phyloP scores from a whole-genome alignment of 2,888 invertebrate genomes.

The Sarcophaga rosellei region DNA sequence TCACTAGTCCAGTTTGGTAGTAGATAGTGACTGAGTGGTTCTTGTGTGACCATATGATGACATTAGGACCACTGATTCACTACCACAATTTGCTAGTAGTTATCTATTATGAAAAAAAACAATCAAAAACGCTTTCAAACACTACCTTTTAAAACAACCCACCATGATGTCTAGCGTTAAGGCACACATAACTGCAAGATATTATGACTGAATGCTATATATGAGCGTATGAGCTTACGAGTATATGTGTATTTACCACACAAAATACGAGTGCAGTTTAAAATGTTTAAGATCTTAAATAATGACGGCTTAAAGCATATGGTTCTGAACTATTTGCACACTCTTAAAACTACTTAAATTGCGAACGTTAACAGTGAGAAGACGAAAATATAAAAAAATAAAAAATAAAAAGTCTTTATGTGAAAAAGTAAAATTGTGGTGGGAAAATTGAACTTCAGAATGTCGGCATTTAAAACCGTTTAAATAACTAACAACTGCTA shows the following conservation, averaged over 20 bases:
- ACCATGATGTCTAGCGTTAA: background rate
- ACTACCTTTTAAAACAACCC: background rate
- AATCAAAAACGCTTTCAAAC: too few species aligned
- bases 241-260: background rate
- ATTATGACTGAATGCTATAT: background rate
- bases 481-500: too few species aligned
- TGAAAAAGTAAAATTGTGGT: too few species aligned
- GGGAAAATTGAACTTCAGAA: too few species aligned
- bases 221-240: background rate
- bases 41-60: too few species aligned
- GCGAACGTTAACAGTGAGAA: background rate
- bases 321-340: slow-evolving; percentile 56
- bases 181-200: background rate
- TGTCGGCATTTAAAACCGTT: too few species aligned
- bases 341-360: slow-evolving; percentile 23
- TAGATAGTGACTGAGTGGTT: too few species aligned
- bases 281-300: slow-evolving; percentile 55
- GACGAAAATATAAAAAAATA: background rate
- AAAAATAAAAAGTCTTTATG: background rate
- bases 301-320: slow-evolving; percentile 55
- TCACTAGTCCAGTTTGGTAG: too few species aligned
- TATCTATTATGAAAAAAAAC: too few species aligned
- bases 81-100: too few species aligned
- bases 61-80: too few species aligned
- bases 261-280: slow-evolving; percentile 22